phyloP scores from a whole-genome alignment of 2,797 vertebrate genomes.

The Peromyscus eremicus region DNA sequence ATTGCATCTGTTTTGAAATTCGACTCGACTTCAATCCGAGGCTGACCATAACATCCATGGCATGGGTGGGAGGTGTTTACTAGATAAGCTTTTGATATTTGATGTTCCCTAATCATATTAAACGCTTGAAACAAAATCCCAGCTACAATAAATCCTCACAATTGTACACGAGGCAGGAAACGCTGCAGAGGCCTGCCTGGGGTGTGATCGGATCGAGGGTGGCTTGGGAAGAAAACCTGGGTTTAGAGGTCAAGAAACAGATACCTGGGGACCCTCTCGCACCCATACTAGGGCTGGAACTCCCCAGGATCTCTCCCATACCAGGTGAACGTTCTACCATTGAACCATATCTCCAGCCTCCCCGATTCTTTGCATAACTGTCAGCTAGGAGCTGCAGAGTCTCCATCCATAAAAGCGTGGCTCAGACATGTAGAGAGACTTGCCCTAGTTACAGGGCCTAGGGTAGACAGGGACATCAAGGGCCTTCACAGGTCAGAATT shows the following conservation, averaged over 20 bases:
- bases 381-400: not conserved
- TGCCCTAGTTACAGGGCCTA: not conserved
- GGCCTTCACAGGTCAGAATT: too few species aligned
- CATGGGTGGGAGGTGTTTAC: slow-evolving; percentile 74
- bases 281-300: not conserved
- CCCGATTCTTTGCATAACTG: not conserved
- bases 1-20: slow-evolving; percentile 83
- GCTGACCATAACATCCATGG: slow-evolving; percentile 72
- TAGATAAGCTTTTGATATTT: slow-evolving; percentile 82
- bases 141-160: slow-evolving; percentile 72
- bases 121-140: slow-evolving; percentile 80
- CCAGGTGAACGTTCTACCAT: not conserved
- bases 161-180: slow-evolving; percentile 63
- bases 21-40: slow-evolving; percentile 76
- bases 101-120: slow-evolving; percentile 82
- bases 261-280: not conserved
- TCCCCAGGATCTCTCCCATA: too few species aligned
- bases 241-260: slow-evolving; percentile 22
- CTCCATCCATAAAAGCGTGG: not conserved
- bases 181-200: not conserved
- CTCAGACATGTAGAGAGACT: not conserved
- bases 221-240: not conserved
- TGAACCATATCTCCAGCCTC: not conserved
- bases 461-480: accelerated
- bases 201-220: not conserved